Base-by-base conservation (phyloP, 2,797 vertebrate genomes). In the Crenichthys baileyi region DNA sequence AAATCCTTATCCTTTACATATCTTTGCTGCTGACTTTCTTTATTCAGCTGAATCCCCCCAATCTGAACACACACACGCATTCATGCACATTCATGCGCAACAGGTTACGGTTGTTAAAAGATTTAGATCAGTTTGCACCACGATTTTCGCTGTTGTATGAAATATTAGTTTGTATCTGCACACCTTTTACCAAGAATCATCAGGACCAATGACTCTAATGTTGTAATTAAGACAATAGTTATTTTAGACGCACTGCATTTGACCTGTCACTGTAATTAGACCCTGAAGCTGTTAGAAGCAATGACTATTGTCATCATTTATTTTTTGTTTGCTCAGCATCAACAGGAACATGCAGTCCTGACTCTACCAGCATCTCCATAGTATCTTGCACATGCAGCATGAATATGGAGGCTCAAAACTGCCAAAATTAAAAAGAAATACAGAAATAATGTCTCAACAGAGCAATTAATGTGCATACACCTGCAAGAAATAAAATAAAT, bases 191-290 rank as follows among this genome's bases (percentile, higher is more conserved):
- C 31, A 4, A 0, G 48, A 71, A 67, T 75, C 81, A 84, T 85
- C 79, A 67, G 68, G 26, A 81, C 76, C 68, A 36, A 51, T 53
- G 18, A 50, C 36, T 41, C 15, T 79, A 13, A 55, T 83, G 72
- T 72, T 74, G 78, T 88, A 73, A 87, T 89, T 81, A 78, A 29
- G 85, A 68, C 87, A 87, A 89, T 83, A 61, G 80, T 1, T 79
- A 76, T 87, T 87, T 83, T 83, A 72, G 56, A 26, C n/a, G 55
- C 73, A 0, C 74, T 18, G 72, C 41, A 58, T 72, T 87, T 85
- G 79, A 81, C 65, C 82, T 73, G 82, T 81, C 82, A 80, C 85
- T 88, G 87, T 88, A 80, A 88, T 90, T 61, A 83, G 22, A 31
- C 18, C 36, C 22, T 2, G 3, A 68, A 83, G 82, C 70, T 84